Percentiles rank a stretch among this genome's conserved stretches.
These are phyloP conservation scores for Bryconaethiops microstoma DNA, from an alignment of 2,797 vertebrate species.

Conservation along the genomic window DNA sequence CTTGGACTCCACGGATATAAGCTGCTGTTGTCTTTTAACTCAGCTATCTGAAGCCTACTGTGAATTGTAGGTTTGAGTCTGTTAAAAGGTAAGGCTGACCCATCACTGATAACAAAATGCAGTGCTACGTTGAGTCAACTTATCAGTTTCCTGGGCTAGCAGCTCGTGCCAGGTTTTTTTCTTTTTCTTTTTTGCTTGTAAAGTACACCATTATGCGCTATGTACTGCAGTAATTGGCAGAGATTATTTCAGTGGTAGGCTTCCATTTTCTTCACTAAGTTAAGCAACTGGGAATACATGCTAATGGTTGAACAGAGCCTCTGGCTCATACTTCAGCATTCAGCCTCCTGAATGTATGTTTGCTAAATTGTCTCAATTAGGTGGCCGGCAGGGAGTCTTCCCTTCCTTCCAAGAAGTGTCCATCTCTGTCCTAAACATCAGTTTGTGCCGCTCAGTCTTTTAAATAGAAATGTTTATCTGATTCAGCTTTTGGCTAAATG, in stretches of 20 bases:
- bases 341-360: slow-evolving; percentile 76
- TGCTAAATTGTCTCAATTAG: slow-evolving; percentile 81
- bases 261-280: slow-evolving; percentile 74
- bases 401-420: slow-evolving; percentile 64
- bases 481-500: slow-evolving; percentile 53
- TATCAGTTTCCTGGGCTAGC: slow-evolving; percentile 21
- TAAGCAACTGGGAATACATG: slow-evolving; percentile 77
- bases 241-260: slow-evolving; percentile 58
- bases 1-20: slow-evolving; percentile 28
- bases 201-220: slow-evolving; percentile 47
- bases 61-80: slow-evolving; percentile 21
- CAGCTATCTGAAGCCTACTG: slow-evolving; percentile 4
- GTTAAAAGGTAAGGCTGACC: slow-evolving; percentile 38
- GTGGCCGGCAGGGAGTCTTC: slow-evolving; percentile 71
- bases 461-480: slow-evolving; percentile 51
- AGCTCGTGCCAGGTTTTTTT: slow-evolving; percentile 29
- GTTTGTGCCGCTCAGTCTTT: slow-evolving; percentile 54
- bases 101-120: slow-evolving; percentile 37
- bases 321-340: slow-evolving; percentile 79
- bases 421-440: slow-evolving; percentile 46
- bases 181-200: slow-evolving; percentile 21
- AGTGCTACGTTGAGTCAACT: slow-evolving; percentile 7
- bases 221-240: slow-evolving; percentile 48
- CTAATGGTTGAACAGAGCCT: slow-evolving; percentile 76
- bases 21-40: slow-evolving; percentile 31